Base-by-base conservation (phyloP, 2,888 invertebrate species). In the Sycophila texana region DNA sequence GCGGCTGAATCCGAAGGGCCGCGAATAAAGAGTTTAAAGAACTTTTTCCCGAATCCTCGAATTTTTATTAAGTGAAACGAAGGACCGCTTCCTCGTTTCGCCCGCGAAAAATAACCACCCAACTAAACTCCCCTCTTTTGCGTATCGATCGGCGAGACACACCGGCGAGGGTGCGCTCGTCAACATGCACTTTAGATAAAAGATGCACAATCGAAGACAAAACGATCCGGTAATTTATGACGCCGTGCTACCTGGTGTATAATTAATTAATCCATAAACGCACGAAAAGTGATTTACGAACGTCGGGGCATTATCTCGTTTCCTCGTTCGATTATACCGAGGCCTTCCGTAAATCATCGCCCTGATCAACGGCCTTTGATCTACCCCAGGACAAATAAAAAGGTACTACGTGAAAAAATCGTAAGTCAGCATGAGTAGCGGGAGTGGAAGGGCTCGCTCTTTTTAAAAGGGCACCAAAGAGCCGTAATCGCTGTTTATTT, bases 301-400 rank as follows among this genome's bases (percentile, higher is more conserved):
- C 51, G 39, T 26, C 30, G 60, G 0, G 20, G 63, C 26, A 60
- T 18, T 75, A 75, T 67, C 74, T 47, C 47, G 58, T 60, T 74
- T 47, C 65, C 60, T 22, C 49, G n/a, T 65, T 66, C 53, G 74
- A 75, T 75, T 66, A 39, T 26, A 26, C 26, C 49, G 26, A 18
- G 39, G 60, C 60, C 60, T 75, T 66, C 20, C 74, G 60, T 67
- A 68, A 75, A 68, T 75, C 75, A 68, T 61, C 53, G 55, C 39
- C 30, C 30, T 53, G 75, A 75, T 68, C 75, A 75, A 60, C 49
- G 18, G 53, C 55, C 47, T 67, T 60, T 58, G 30, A 75, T 75
- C 74, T 75, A 49, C 47, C 60, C 39, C 30, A 16, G 14, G 2
- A 1, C 51, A 7, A 39, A 39, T 10, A 10, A 39, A 73, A 51